phyloP scores from a whole-genome alignment of 2,888 invertebrate genomes.

The Allophyes oxyacanthae region DNA sequence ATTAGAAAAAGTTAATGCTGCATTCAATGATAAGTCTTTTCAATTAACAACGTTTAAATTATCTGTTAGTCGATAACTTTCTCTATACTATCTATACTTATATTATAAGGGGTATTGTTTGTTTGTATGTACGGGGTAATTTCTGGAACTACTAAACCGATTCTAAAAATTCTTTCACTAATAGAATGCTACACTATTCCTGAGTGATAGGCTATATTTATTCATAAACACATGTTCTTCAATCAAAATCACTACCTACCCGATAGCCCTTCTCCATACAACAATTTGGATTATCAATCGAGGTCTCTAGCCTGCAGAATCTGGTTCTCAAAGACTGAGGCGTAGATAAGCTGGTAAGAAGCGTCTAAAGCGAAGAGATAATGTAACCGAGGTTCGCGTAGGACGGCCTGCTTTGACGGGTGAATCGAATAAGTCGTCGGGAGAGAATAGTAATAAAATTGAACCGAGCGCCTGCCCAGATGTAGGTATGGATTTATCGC shows the following conservation, averaged over 20 bases:
- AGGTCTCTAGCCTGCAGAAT: constrained; percentile 25
- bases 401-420: constrained; percentile 83
- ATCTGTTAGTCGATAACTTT: too few relatives aligned
- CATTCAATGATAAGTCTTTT: too few relatives aligned
- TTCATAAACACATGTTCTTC: too few relatives aligned
- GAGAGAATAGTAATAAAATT: constrained; percentile 88
- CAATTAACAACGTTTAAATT: too few relatives aligned
- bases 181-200: too few relatives aligned
- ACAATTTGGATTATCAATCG: constrained; percentile 33
- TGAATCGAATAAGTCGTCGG: constrained; percentile 87
- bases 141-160: too few relatives aligned
- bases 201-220: too few relatives aligned
- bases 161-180: too few relatives aligned
- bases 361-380: constrained; percentile 70
- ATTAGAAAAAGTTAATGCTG: too few relatives aligned
- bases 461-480: constrained; percentile 86
- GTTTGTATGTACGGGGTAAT: too few relatives aligned
- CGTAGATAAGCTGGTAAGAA: constrained; percentile 66
- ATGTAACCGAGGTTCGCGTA: constrained; percentile 73
- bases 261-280: constrained; percentile 2
- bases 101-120: too few relatives aligned
- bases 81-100: too few relatives aligned
- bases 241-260: constrained; percentile 1
- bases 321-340: constrained; percentile 52
- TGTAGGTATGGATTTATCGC: constrained; percentile 88